A percentile compares a stretch with the other conserved stretches of the same genome.
Evolutionary conservation across 2,888 invertebrate genomes (phyloP).

Genomic region (Drosophila lacicola): DNA sequence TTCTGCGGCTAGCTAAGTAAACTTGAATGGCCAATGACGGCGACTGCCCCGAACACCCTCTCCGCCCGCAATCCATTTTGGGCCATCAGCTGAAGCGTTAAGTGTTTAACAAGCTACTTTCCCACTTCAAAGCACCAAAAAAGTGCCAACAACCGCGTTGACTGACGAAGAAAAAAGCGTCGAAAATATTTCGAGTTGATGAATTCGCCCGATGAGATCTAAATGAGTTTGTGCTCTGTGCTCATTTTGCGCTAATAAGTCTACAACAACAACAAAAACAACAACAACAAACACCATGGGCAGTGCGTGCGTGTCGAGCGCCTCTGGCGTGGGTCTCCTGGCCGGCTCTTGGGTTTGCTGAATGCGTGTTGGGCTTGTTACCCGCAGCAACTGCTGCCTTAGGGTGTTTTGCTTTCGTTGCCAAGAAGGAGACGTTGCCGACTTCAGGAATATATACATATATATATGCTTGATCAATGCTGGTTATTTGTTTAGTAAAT

Average conservation of each 20-base stretch:
- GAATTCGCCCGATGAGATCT: slow-evolving; percentile 42
- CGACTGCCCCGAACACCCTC: neutral
- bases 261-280: slow-evolving; percentile 20
- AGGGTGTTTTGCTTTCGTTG: too few relatives aligned
- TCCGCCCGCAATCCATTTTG: slow-evolving; percentile 39
- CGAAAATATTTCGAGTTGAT: slow-evolving; percentile 34
- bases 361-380: neutral
- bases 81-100: slow-evolving; percentile 61
- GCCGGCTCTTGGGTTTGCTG: neutral
- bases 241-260: slow-evolving; percentile 75
- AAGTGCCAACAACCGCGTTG: slow-evolving; percentile 36
- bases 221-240: slow-evolving; percentile 48
- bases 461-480: too few relatives aligned
- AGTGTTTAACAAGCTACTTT: slow-evolving; percentile 76
- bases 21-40: slow-evolving; percentile 56
- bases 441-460: too few relatives aligned
- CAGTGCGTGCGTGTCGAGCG: slow-evolving; percentile 12
- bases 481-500: too few relatives aligned
- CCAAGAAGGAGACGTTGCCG: too few relatives aligned
- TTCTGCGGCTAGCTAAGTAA: slow-evolving; percentile 10
- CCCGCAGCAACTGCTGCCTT: too few relatives aligned
- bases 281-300: neutral
- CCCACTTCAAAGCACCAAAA: slow-evolving; percentile 71
- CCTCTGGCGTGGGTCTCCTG: slow-evolving; percentile 16
- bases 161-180: slow-evolving; percentile 16